Evolutionary conservation across 2,888 invertebrate genomes (phyloP).

Genomic region (Epinotia bilunana): DNA sequence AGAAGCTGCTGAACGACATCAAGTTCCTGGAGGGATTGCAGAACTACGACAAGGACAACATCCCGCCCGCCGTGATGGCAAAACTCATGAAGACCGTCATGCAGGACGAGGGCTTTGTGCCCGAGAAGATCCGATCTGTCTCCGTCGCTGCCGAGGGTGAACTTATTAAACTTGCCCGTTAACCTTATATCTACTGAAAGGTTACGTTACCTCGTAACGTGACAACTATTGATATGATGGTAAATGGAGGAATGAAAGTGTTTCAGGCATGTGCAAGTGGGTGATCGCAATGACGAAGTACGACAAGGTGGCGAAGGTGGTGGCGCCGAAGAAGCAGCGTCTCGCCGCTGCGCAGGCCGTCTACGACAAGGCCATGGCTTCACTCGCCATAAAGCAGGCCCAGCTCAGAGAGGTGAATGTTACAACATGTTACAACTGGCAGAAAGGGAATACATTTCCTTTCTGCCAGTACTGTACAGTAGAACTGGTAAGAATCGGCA

Average conservation of each 20-base stretch:
- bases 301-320: conserved; percentile 95
- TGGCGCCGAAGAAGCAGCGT: conserved; percentile 97
- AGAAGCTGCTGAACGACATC: conserved; percentile 95
- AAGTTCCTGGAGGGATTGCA: conserved; percentile 95
- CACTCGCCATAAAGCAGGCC: conserved; percentile 90
- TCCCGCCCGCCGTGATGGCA: conserved; percentile 92
- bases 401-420: conserved; percentile 87
- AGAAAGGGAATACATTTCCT: not conserved
- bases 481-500: conserved; percentile 2
- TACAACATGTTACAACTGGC: not conserved
- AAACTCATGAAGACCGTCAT: conserved; percentile 92
- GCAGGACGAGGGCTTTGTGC: conserved; percentile 94
- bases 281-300: conserved; percentile 97
- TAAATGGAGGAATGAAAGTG: not conserved
- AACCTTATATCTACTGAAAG: too few relatives aligned
- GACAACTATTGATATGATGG: not conserved
- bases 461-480: too few relatives aligned
- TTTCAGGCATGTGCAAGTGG: conserved; percentile 93
- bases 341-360: conserved; percentile 93
- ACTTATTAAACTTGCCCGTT: not conserved
- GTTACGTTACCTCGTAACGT: not conserved
- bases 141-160: conserved; percentile 95
- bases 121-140: conserved; percentile 93
- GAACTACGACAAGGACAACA: conserved; percentile 97
- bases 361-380: conserved; percentile 89